Evolutionary conservation across 1,140 invertebrate species (phyloP).

Genomic region (Hycleus cichorii): DNA sequence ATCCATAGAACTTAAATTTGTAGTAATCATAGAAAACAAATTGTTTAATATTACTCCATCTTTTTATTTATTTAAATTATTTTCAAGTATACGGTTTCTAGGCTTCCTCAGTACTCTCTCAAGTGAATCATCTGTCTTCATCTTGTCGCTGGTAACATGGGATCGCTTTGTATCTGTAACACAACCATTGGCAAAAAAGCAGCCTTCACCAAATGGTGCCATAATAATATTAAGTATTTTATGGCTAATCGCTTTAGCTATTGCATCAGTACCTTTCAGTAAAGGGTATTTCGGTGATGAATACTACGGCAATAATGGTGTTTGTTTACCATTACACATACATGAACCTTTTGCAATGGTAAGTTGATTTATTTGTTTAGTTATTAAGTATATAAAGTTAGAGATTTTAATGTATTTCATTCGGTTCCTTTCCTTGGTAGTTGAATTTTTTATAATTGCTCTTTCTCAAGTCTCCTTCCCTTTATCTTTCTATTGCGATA

Average conservation of each 20-base stretch:
- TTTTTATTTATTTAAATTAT: neutral
- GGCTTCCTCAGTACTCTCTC: slow-evolving; percentile 62
- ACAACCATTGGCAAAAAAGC: slow-evolving; percentile 46
- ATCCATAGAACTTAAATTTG: no score
- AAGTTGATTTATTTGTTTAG: neutral
- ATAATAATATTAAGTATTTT: slow-evolving; percentile 43
- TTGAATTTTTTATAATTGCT: no score
- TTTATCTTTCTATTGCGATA: no score
- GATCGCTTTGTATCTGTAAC: slow-evolving; percentile 56
- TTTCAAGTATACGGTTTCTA: slow-evolving; percentile 16
- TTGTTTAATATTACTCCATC: no score
- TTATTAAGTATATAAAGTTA: neutral
- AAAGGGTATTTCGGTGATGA: slow-evolving; percentile 45
- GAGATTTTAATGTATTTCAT: neutral
- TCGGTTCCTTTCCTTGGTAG: no score
- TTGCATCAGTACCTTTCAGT: slow-evolving; percentile 48
- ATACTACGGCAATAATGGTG: slow-evolving; percentile 55
- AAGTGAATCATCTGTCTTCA: slow-evolving; percentile 57
- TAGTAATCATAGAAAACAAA: no score
- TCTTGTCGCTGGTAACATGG: slow-evolving; percentile 56
- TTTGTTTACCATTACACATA: slow-evolving; percentile 57
- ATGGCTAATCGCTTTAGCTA: slow-evolving; percentile 47
- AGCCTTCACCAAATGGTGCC: slow-evolving; percentile 36
- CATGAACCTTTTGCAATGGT: slow-evolving; percentile 53
- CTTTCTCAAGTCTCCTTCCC: no score